Base-by-base conservation (phyloP, 2,888 invertebrate genomes). In the Calameuta idolon region DNA sequence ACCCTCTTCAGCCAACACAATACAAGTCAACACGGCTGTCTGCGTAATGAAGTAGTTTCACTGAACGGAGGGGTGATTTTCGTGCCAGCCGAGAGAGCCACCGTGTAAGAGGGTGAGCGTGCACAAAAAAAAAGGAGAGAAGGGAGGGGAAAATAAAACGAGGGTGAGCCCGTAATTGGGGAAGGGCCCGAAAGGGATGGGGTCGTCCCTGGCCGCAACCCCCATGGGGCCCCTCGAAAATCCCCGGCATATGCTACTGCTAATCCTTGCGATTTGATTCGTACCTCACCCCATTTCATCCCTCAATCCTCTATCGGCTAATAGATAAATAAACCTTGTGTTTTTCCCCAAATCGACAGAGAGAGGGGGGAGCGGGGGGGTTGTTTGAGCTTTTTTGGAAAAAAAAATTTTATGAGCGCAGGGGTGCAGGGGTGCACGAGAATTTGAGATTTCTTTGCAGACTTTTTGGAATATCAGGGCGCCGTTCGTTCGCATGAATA, bases 1-100 rank as follows among this genome's bases (percentile, higher is more conserved):
- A 83, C 85, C 85, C 81, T 82, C 83, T 85, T 84, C 83, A 82
- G 79, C 71, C 73, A 75, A 87, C 84, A 91, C 90, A 91, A 91
- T 91, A 91, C 91, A 91, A 91, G 91, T 91, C 91, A 91, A 91
- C 90, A 91, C 91, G 91, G 91, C 89, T 91, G 91, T 90, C 91
- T 90, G 91, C 91, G 91, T 91, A 91, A 91, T 91, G 91, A 91
- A 91, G 91, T 91, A 91, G 90, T 91, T 90, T 90, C 84, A 40
- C 15, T 40, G 40, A 40, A 40, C 40, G 84, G 86, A 86, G 88
- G 89, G 91, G 88, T 87, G 85, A 83, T 82, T 81, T 83, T 79
- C 69, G 69, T 35, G 75, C 73, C 75, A 71, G 75, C 71, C 55
- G 75, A 30, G n/a, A n/a, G 34, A 33, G 74, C n/a, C 31, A 34